Conservation (phyloP, 1,140 invertebrate genomes). For the Aphaenogaster ashmeadi region DNA sequence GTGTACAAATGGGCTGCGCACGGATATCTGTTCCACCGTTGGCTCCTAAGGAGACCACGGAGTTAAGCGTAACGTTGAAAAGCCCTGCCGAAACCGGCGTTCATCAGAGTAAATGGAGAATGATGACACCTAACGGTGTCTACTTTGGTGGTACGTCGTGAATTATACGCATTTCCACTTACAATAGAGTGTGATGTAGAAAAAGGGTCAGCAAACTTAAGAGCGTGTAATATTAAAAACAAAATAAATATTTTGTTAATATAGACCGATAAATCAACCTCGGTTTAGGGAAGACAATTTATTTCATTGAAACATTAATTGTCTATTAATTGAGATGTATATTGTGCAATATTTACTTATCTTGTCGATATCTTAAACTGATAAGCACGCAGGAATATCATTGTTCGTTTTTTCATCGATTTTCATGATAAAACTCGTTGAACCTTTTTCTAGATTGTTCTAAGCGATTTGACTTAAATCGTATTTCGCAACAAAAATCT, state of each 20-base stretch:
- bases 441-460: background rate
- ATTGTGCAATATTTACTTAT: conserved; percentile 1
- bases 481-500: background rate
- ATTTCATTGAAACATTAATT: background rate
- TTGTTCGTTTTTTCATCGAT: background rate
- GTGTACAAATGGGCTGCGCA: conserved; percentile 88
- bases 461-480: background rate
- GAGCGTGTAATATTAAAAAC: background rate
- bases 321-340: background rate
- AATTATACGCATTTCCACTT: background rate
- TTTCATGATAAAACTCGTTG: background rate
- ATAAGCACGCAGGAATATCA: background rate
- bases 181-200: background rate
- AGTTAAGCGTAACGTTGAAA: conserved; percentile 91
- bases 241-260: background rate
- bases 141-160: conserved; percentile 92
- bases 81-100: conserved; percentile 91
- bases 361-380: conserved; percentile 11
- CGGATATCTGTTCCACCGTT: conserved; percentile 89
- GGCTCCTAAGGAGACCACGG: conserved; percentile 89
- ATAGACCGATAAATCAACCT: background rate
- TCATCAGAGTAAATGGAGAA: conserved; percentile 95
- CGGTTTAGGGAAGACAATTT: background rate
- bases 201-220: background rate
- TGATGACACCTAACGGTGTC: conserved; percentile 92